phyloP scores from a whole-genome alignment of 2,113 vertebrate genomes.

The Anser brachyrhynchus region DNA sequence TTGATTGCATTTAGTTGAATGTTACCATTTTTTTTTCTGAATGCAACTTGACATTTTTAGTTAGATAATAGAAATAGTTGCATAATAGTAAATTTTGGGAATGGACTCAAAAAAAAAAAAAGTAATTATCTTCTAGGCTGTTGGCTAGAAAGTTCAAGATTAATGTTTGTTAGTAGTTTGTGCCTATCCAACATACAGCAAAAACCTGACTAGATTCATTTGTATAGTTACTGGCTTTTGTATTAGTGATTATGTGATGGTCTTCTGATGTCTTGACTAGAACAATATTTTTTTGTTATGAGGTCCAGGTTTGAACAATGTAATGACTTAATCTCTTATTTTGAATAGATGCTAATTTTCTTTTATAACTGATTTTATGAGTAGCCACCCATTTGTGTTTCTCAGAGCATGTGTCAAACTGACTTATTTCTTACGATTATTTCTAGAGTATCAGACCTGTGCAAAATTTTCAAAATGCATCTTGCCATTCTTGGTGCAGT shows the following conservation, averaged over 20 bases:
- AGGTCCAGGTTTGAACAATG: not conserved
- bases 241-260: not conserved
- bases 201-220: not conserved
- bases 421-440: not conserved
- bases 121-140: not conserved
- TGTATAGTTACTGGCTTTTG: not conserved
- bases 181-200: not conserved
- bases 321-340: not conserved
- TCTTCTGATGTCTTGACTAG: not conserved
- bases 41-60: not conserved
- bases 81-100: not conserved
- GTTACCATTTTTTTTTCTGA: not conserved
- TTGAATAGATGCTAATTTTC: not conserved
- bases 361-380: not conserved
- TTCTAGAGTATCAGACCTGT: not conserved
- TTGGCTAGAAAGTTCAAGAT: not conserved
- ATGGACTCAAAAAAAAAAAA: not conserved
- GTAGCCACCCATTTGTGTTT: not conserved
- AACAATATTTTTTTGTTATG: not conserved
- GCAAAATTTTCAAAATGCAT: not conserved
- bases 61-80: not conserved
- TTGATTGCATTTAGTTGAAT: not conserved
- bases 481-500: not conserved
- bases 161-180: not conserved
- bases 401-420: not conserved